Evolutionary conservation across 2,113 vertebrate genomes (phyloP).

Genomic region (Tenrec ecaudatus): DNA sequence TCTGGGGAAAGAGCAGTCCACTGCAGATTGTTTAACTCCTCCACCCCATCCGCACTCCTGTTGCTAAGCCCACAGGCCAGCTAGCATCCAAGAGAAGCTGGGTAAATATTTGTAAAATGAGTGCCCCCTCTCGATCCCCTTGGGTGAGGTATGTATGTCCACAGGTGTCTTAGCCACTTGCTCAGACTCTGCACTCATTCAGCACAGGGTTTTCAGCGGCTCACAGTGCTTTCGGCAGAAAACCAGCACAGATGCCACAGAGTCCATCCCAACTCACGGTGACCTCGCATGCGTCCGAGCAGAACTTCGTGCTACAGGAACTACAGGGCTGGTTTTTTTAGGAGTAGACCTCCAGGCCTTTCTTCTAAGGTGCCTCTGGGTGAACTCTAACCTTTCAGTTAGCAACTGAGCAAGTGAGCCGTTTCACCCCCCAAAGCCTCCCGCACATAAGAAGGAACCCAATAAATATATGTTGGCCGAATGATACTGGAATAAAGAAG

Average conservation of each 20-base stretch:
- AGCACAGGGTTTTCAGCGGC: background rate
- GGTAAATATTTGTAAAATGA: background rate
- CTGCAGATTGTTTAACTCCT: too few relatives aligned
- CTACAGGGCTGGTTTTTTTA: background rate
- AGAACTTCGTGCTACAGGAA: background rate
- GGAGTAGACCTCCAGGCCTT: too few relatives aligned
- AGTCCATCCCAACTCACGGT: background rate
- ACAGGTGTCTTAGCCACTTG: background rate
- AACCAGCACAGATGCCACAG: background rate
- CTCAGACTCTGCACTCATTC: background rate
- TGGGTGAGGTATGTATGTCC: background rate
- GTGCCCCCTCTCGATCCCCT: too few relatives aligned
- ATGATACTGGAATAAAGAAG: background rate
- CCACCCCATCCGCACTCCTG: too few relatives aligned
- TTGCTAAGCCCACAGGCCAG: too few relatives aligned
- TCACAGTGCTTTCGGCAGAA: background rate
- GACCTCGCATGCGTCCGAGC: background rate
- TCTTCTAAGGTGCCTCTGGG: too few relatives aligned
- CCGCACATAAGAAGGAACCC: too few relatives aligned
- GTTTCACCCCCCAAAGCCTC: too few relatives aligned
- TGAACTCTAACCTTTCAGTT: too few relatives aligned
- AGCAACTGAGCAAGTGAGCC: too few relatives aligned
- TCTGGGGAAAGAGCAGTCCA: too few relatives aligned
- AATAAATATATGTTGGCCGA: background rate
- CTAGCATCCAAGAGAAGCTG: background rate